Evolutionary conservation across 2,113 vertebrate genomes (phyloP).

Genomic region (Parus major): DNA sequence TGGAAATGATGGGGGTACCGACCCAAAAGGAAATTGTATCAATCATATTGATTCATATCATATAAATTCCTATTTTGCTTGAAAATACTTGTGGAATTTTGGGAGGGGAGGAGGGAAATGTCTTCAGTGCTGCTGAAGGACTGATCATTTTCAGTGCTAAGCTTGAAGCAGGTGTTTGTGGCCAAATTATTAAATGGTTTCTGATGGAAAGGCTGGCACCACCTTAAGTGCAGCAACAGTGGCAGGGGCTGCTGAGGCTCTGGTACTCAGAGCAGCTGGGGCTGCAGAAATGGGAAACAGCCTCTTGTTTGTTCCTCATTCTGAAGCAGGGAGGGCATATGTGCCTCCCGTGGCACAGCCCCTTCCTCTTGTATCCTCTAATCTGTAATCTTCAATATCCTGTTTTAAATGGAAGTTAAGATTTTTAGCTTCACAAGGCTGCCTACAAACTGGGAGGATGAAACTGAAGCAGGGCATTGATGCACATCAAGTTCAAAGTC

Average conservation of each 20-base stretch:
- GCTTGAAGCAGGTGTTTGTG: not conserved
- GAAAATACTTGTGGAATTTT: not conserved
- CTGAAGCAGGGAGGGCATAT: not conserved
- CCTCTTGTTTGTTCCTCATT: slow-evolving; percentile 45
- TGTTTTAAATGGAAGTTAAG: slow-evolving; percentile 25
- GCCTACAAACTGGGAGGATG: not conserved
- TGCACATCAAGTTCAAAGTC: not conserved
- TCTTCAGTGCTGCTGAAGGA: not conserved
- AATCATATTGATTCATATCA: too few relatives aligned
- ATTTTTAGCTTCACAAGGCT: not conserved
- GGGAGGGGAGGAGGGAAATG: not conserved
- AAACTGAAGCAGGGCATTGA: not conserved
- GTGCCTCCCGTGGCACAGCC: not conserved
- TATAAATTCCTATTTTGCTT: too few relatives aligned
- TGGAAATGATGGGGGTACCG: not conserved
- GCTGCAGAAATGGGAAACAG: slow-evolving; percentile 25
- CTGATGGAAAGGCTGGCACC: not conserved
- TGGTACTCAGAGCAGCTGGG: not conserved
- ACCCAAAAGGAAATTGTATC: not conserved
- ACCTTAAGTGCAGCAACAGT: not conserved
- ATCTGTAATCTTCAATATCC: slow-evolving; percentile 20
- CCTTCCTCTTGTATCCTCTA: slow-evolving; percentile 39
- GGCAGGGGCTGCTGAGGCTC: not conserved
- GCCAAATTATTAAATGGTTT: not conserved
- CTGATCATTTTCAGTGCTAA: not conserved